phyloP scores from a whole-genome alignment of 2,888 invertebrate genomes.

The Tenthredo livida region DNA sequence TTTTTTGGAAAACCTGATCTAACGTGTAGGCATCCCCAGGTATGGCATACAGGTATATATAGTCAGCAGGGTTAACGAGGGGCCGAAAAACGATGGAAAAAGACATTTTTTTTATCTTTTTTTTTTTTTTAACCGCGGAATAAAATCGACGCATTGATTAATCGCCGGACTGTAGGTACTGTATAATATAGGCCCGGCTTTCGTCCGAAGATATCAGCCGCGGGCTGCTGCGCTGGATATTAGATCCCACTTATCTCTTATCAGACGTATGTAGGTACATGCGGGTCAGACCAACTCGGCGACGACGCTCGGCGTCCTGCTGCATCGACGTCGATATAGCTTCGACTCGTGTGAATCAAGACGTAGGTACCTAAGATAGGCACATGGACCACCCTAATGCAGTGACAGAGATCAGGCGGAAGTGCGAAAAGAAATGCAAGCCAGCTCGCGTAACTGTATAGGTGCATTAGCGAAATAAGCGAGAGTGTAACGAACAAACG shows the following conservation, averaged over 20 bases:
- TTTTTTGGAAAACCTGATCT: not conserved
- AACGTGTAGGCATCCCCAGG: not conserved
- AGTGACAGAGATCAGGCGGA: too few species aligned
- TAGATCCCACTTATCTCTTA: slow-evolving; percentile 38
- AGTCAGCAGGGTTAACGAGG: not conserved
- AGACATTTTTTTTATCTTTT: not conserved
- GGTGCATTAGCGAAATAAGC: not conserved
- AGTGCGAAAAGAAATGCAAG: not conserved
- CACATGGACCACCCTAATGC: too few species aligned
- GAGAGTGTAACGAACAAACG: not conserved
- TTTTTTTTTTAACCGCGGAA: not conserved
- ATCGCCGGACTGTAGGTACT: not conserved
- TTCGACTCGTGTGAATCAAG: not conserved
- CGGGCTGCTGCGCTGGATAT: not conserved
- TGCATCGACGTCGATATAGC: not conserved
- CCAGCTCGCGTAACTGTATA: not conserved
- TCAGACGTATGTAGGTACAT: too few species aligned
- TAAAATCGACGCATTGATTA: not conserved
- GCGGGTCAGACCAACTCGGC: slow-evolving; percentile 22
- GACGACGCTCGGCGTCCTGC: not conserved
- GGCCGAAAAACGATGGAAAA: not conserved
- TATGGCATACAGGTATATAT: too few species aligned
- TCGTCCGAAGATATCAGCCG: not conserved
- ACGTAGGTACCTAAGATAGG: not conserved
- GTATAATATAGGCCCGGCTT: not conserved